phyloP scores from a whole-genome alignment of 2,888 invertebrate species.

The Sicus ferrugineus region DNA sequence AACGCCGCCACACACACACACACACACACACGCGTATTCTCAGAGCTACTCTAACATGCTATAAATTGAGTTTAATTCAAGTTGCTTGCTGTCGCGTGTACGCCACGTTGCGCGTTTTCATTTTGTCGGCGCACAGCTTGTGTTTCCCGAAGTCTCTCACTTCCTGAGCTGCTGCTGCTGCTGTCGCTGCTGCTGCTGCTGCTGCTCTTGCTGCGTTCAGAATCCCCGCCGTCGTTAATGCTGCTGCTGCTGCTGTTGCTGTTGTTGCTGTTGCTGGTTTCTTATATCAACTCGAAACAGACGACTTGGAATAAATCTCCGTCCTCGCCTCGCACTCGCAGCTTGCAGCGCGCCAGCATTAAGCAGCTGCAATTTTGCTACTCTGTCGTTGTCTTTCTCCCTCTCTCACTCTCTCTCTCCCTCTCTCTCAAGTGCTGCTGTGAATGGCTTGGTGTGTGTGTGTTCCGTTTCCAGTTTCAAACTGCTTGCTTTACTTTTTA shows the following conservation, averaged over 20 bases:
- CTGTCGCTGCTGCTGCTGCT: not conserved
- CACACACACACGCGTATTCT: not conserved
- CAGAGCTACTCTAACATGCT: not conserved
- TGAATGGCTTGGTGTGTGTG: not conserved
- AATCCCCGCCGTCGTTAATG: not conserved
- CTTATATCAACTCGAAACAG: slow-evolving; percentile 44
- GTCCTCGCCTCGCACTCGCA: slow-evolving; percentile 35
- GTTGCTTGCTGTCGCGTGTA: slow-evolving; percentile 53
- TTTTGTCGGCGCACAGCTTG: not conserved
- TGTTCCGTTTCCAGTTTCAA: not conserved
- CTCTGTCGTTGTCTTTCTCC: not conserved
- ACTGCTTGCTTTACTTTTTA: not conserved
- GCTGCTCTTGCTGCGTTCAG: too few species aligned
- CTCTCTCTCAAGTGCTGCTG: not conserved
- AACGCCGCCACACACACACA: slow-evolving; percentile 15
- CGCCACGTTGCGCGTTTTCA: slow-evolving; percentile 59
- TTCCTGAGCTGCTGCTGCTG: not conserved
- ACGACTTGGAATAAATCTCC: slow-evolving; percentile 48
- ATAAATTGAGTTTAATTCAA: slow-evolving; percentile 40
- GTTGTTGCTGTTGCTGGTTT: not conserved
- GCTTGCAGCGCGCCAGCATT: not conserved
- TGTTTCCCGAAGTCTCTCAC: not conserved
- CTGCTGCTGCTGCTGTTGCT: not conserved
- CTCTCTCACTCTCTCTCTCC: not conserved
- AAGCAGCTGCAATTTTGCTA: not conserved